phyloP scores from a whole-genome alignment of 2,797 vertebrate genomes.

The Carapus acus region DNA sequence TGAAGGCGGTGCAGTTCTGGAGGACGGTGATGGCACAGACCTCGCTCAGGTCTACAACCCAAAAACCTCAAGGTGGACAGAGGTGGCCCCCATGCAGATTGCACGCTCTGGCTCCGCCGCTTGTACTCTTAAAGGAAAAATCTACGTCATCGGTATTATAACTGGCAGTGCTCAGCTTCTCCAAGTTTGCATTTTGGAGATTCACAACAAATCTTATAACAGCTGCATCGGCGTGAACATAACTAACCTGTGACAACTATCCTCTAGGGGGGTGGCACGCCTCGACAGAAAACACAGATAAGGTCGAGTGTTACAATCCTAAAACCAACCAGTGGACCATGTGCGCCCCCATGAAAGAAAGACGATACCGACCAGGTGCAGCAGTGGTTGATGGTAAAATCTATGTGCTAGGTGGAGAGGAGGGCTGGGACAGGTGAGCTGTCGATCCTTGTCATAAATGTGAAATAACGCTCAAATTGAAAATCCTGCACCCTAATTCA shows the following conservation, averaged over 20 bases:
- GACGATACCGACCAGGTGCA: slow-evolving; percentile 75
- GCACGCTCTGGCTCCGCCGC: slow-evolving; percentile 79
- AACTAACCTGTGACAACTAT: not conserved
- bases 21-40: slow-evolving; percentile 78
- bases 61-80: slow-evolving; percentile 68
- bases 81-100: slow-evolving; percentile 78
- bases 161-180: too few species aligned
- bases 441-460: too few species aligned
- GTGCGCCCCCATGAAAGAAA: slow-evolving; percentile 80
- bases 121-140: slow-evolving; percentile 76
- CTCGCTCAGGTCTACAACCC: slow-evolving; percentile 78
- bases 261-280: slow-evolving; percentile 77
- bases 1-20: slow-evolving; percentile 74
- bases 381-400: slow-evolving; percentile 78
- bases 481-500: not conserved
- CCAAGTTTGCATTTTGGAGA: not conserved
- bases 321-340: slow-evolving; percentile 78
- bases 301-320: slow-evolving; percentile 79
- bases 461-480: too few species aligned
- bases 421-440: slow-evolving; percentile 79
- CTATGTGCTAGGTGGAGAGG: slow-evolving; percentile 78
- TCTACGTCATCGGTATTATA: slow-evolving; percentile 75
- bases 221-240: not conserved
- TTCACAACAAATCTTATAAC: not conserved
- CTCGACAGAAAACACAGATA: slow-evolving; percentile 79